phyloP scores from a whole-genome alignment of 2,888 invertebrate genomes.

The Arenicola marina region DNA sequence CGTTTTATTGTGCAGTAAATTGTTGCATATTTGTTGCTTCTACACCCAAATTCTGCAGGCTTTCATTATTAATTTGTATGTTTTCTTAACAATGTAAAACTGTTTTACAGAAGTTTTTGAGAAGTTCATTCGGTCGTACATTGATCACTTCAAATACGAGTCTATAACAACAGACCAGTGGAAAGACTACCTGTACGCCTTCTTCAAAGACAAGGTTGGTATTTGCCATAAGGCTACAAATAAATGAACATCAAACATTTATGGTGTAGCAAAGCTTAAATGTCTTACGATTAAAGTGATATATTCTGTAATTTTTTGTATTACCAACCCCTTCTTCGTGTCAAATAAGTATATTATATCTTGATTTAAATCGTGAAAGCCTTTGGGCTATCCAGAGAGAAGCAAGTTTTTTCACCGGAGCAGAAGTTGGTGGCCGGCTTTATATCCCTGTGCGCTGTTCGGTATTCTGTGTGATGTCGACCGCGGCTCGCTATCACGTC shows the following conservation, averaged over 20 bases:
- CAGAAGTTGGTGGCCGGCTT: too few species aligned
- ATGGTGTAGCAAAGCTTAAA: background rate
- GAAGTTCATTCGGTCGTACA: constrained; percentile 80
- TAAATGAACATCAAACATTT: background rate
- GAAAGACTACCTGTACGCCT: constrained; percentile 72
- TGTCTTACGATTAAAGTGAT: background rate
- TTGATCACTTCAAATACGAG: constrained; percentile 78
- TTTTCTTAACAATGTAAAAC: background rate
- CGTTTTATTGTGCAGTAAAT: background rate
- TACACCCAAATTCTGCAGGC: constrained; percentile 5
- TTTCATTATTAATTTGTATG: background rate
- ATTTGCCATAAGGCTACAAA: background rate
- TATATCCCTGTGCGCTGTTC: too few species aligned
- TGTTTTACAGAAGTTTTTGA: constrained; percentile 73
- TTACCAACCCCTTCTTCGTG: too few species aligned
- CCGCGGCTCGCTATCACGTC: too few species aligned
- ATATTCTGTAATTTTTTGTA: background rate
- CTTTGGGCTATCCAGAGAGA: too few species aligned
- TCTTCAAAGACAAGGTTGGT: constrained; percentile 50
- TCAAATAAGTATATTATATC: too few species aligned
- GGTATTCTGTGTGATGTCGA: too few species aligned
- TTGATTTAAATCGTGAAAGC: too few species aligned
- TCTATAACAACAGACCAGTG: constrained; percentile 84
- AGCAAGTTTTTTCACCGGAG: too few species aligned
- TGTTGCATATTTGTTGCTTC: background rate